phyloP scores from a whole-genome alignment of 2,113 vertebrate species.

The Cygnus buccinator region DNA sequence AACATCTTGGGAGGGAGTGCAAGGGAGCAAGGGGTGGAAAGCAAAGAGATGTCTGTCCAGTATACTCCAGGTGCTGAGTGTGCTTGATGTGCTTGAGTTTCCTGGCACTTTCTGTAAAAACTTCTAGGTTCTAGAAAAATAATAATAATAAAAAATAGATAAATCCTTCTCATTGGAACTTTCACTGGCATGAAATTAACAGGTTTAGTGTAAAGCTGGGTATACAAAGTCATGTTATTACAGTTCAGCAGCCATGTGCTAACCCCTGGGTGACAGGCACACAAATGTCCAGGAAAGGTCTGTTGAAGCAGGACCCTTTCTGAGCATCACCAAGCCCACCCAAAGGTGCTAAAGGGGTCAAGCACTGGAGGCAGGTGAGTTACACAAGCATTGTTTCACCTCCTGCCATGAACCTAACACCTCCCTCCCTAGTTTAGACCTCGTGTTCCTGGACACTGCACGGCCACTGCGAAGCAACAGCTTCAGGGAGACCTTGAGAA shows the following conservation, averaged over 20 bases:
- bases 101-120: neutral
- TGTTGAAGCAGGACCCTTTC: neutral
- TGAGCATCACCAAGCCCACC: neutral
- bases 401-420: neutral
- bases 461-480: neutral
- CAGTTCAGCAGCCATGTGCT: neutral
- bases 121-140: too few species aligned
- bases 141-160: neutral
- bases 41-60: neutral
- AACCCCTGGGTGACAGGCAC: neutral
- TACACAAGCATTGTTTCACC: neutral
- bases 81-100: neutral
- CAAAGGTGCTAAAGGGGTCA: neutral
- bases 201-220: neutral
- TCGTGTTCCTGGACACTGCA: neutral
- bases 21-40: neutral
- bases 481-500: neutral
- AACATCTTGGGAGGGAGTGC: neutral
- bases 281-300: neutral
- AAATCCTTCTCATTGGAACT: neutral
- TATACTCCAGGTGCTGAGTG: neutral
- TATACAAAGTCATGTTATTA: neutral
- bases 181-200: neutral
- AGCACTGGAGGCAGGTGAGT: rapidly evolving
- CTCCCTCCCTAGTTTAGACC: neutral